Conservation (phyloP, 1,140 invertebrate genomes). For the honey bee (Apis mellifera) region Amel_HAv3.1 CM009940.2:9964501-9965000, state of each 20-base stretch:
- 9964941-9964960: slow-evolving; percentile 88
- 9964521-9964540: slow-evolving; percentile 76
- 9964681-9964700: slow-evolving; percentile 75
- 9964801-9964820: slow-evolving; percentile 78
- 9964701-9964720: slow-evolving; percentile 75
- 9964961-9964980: slow-evolving; percentile 85
- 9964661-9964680: slow-evolving; percentile 58
- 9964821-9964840: slow-evolving; percentile 70
- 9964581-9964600: slow-evolving; percentile 75
- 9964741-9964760: slow-evolving; percentile 69
- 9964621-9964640: slow-evolving; percentile 67
- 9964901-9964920: slow-evolving; percentile 85
- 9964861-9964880: slow-evolving; percentile 87
- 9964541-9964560: slow-evolving; percentile 72
- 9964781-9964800: slow-evolving; percentile 76
- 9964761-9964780: slow-evolving; percentile 69
- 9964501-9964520: slow-evolving; percentile 76
- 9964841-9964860: slow-evolving; percentile 77
- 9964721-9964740: slow-evolving; percentile 72
- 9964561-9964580: slow-evolving; percentile 72
- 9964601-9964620: slow-evolving; percentile 74
- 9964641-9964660: slow-evolving; percentile 74
- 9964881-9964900: slow-evolving; percentile 85
- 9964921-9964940: slow-evolving; percentile 91
- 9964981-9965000: slow-evolving; percentile 83